These are phyloP conservation scores for Coryphaenoides rupestris DNA, from an alignment of 2,113 vertebrate species.

Conservation along the genomic window DNA sequence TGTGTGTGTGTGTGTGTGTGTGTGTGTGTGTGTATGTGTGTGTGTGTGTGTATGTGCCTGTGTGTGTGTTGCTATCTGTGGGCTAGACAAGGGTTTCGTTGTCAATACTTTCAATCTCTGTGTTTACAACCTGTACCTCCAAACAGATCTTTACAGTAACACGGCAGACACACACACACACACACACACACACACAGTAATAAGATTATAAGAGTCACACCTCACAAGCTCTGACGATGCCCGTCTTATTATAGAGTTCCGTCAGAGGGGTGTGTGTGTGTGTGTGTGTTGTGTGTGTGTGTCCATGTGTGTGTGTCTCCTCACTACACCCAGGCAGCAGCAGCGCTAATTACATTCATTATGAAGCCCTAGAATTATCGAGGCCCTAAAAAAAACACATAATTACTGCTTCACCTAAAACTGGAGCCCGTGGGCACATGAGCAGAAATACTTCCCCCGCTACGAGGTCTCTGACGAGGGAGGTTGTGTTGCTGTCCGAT, in stretches of 20 bases:
- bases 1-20: conserved; percentile 11
- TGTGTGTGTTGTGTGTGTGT: conserved; percentile 1
- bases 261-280: conserved; percentile 2
- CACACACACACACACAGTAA: neutral
- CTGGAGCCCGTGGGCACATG: conserved; percentile 18
- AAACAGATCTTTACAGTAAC: too few species aligned
- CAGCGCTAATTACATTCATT: conserved; percentile 43
- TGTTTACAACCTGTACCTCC: too few species aligned
- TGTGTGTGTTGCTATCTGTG: too few species aligned
- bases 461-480: neutral
- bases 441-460: conserved; percentile 16
- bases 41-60: too few species aligned
- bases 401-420: conserved; percentile 45
- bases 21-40: conserved; percentile 2
- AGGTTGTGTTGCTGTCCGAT: too few species aligned
- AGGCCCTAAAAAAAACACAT: conserved; percentile 38
- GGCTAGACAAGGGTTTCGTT: too few species aligned
- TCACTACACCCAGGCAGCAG: conserved; percentile 21
- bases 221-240: too few species aligned
- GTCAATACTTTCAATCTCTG: too few species aligned
- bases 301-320: neutral
- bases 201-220: too few species aligned
- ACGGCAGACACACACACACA: conserved; percentile 2
- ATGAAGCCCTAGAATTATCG: conserved; percentile 46
- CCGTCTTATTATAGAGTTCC: neutral